These are phyloP conservation scores for Dysdera silvatica DNA, from an alignment of 1,140 invertebrate genomes.

Conservation along the genomic window DNA sequence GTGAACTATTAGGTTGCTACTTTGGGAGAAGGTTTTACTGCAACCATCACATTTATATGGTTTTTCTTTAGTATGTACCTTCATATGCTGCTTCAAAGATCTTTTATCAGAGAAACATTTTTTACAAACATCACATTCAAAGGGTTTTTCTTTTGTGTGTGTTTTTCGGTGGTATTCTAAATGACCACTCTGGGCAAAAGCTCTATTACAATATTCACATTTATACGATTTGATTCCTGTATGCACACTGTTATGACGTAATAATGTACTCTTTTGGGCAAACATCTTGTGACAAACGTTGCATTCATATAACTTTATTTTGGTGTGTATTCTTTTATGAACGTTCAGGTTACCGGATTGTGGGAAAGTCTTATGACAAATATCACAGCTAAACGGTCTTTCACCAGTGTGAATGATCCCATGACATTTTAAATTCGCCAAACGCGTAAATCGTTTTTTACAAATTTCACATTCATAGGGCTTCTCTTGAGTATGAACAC, in stretches of 20 bases:
- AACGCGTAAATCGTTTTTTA: not conserved
- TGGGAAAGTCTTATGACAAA: not conserved
- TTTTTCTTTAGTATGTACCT: constrained; percentile 91
- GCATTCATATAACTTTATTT: constrained; percentile 68
- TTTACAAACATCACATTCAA: constrained; percentile 50
- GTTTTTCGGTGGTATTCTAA: not conserved
- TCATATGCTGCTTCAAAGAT: constrained; percentile 86
- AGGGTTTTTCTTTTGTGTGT: constrained; percentile 58
- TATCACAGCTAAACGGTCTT: constrained; percentile 53
- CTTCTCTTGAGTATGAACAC: not conserved
- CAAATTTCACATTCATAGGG: not conserved
- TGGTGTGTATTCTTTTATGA: constrained; percentile 66
- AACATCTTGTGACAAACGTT: constrained; percentile 72
- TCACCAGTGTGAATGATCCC: constrained; percentile 51
- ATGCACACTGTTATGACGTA: constrained; percentile 65
- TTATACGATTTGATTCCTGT: constrained; percentile 28
- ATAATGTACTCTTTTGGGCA: constrained; percentile 83
- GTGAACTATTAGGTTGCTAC: no score
- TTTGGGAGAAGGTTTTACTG: no score
- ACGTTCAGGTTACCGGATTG: constrained; percentile 64
- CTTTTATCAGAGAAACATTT: constrained; percentile 60
- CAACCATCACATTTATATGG: no score
- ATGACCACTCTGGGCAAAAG: not conserved
- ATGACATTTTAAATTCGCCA: not conserved
- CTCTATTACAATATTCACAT: constrained; percentile 13